Evolutionary conservation across 2,888 invertebrate species (phyloP).

Genomic region (Lypha dubia): DNA sequence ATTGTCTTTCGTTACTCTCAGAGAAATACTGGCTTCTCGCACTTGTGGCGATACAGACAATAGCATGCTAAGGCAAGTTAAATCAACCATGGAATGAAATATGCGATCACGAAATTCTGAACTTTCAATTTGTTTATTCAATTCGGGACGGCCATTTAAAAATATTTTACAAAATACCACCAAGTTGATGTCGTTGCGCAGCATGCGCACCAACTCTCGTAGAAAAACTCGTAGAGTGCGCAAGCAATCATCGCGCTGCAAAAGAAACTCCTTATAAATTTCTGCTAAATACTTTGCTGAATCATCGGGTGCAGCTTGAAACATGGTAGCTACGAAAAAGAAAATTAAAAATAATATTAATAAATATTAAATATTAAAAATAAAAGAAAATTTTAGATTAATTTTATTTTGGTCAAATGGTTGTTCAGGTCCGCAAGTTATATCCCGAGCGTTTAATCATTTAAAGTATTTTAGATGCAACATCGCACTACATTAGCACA

Average conservation of each 20-base stretch:
- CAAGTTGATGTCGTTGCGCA: constrained; percentile 92
- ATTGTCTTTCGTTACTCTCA: constrained; percentile 84
- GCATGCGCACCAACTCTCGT: constrained; percentile 93
- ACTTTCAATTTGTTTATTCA: constrained; percentile 86
- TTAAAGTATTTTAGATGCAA: too few species aligned
- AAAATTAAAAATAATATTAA: too few species aligned
- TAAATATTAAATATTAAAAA: too few species aligned
- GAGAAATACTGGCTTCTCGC: constrained; percentile 86
- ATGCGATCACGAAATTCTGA: constrained; percentile 92
- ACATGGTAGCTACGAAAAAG: constrained; percentile 88
- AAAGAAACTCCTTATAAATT: constrained; percentile 92
- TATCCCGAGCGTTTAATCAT: too few species aligned
- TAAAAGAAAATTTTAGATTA: too few species aligned
- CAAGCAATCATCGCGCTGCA: constrained; percentile 95
- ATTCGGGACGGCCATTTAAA: constrained; percentile 86
- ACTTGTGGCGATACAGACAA: constrained; percentile 89
- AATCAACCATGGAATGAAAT: constrained; percentile 92
- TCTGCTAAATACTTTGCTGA: constrained; percentile 93
- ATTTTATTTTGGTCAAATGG: too few species aligned
- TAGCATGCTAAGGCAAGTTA: constrained; percentile 93
- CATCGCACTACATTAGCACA: too few species aligned
- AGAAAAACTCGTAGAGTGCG: constrained; percentile 93
- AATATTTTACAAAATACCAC: constrained; percentile 91
- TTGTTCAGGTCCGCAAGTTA: too few species aligned
- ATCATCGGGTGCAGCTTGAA: constrained; percentile 91